Conservation (phyloP, 2,113 vertebrate species). For the Crotalus helleri region DNA sequence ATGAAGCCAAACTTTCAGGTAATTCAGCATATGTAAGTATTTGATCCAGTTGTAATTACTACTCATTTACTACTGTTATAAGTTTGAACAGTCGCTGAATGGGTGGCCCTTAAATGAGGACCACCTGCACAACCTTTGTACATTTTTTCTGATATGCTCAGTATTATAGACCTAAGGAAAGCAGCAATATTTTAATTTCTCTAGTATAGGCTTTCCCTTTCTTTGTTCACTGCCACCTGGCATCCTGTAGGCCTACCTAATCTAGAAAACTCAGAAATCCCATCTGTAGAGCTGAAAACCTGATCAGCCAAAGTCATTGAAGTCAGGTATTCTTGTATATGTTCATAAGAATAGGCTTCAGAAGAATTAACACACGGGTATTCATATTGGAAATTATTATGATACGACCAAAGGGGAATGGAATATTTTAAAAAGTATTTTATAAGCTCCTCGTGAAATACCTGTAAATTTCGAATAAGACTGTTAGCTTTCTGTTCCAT, state of each 20-base stretch:
- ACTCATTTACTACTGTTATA: background rate
- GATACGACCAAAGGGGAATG: background rate
- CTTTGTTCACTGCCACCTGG: background rate
- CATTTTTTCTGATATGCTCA: background rate
- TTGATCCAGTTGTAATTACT: background rate
- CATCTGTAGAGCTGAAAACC: background rate
- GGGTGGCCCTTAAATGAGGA: background rate
- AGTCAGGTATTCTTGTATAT: background rate
- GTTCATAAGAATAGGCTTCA: background rate
- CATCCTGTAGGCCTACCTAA: background rate
- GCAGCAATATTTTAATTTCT: background rate
- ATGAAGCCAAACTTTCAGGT: background rate
- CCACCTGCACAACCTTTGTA: background rate
- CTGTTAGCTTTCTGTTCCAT: background rate
- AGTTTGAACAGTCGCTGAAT: background rate
- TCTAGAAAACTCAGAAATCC: background rate
- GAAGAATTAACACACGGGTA: background rate
- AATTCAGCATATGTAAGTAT: background rate
- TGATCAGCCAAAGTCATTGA: background rate
- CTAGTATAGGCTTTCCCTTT: background rate
- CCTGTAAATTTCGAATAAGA: background rate
- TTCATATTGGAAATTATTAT: background rate
- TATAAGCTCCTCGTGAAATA: background rate
- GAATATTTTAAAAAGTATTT: background rate
- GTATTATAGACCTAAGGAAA: background rate